These are phyloP conservation scores for Drosophila colorata DNA, from an alignment of 2,888 invertebrate genomes.

Conservation along the genomic window DNA sequence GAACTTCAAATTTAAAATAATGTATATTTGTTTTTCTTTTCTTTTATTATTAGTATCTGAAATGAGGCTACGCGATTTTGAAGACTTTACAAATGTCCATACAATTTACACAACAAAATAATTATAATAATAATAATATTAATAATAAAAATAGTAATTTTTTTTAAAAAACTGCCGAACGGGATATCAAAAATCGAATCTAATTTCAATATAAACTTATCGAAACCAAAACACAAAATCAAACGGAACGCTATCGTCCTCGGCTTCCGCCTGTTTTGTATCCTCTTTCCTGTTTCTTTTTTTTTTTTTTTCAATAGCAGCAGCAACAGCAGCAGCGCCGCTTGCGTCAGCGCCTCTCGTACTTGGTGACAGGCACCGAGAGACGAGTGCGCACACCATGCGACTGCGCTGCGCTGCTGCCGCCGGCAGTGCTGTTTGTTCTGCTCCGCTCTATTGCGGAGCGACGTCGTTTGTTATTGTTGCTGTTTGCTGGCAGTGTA, in stretches of 20 bases:
- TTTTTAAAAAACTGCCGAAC: conserved; percentile 6
- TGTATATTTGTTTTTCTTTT: conserved; percentile 9
- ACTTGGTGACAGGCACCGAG: conserved; percentile 85
- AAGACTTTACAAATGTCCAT: conserved; percentile 21
- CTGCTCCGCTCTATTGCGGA: conserved; percentile 79
- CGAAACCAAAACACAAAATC: conserved; percentile 24
- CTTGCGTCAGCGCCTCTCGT: conserved; percentile 82
- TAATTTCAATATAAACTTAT: conserved; percentile 7
- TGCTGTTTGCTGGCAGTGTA: conserved; percentile 68
- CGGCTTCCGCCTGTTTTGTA: not conserved
- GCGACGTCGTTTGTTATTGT: conserved; percentile 83
- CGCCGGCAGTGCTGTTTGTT: conserved; percentile 53
- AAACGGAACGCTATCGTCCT: conserved; percentile 23
- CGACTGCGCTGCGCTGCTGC: conserved; percentile 45
- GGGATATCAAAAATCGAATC: conserved; percentile 1
- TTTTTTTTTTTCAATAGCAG: conserved; percentile 26
- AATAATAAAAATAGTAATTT: conserved; percentile 3
- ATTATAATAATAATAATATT: conserved; percentile 24
- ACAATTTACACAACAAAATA: conserved; percentile 36
- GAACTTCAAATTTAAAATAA: conserved; percentile 26
- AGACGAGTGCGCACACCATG: conserved; percentile 85
- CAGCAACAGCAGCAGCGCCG: conserved; percentile 63
- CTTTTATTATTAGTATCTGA: not conserved
- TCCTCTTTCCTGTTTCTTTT: not conserved
- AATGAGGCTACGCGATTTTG: conserved; percentile 23